These are phyloP conservation scores for Lates calcarifer DNA, from an alignment of 2,113 vertebrate genomes.

Conservation along the genomic window DNA sequence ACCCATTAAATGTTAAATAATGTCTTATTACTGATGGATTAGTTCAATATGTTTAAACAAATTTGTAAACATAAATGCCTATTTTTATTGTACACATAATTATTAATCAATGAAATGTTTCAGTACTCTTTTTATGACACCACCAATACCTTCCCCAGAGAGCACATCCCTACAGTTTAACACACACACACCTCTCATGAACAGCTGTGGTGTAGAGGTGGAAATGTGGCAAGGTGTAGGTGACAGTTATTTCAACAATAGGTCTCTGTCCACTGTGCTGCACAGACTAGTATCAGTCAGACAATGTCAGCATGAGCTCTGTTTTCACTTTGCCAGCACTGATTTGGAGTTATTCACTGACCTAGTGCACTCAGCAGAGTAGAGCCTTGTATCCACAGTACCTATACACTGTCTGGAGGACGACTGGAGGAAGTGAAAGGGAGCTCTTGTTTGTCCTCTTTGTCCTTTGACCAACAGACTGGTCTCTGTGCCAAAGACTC, in stretches of 20 bases:
- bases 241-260: background rate
- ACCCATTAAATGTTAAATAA: too few species aligned
- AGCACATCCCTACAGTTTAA: slow-evolving; percentile 98
- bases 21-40: too few species aligned
- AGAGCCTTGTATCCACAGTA: slow-evolving; percentile 74
- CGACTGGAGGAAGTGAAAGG: slow-evolving; percentile 70
- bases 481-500: slow-evolving; percentile 68
- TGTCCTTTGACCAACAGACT: slow-evolving; percentile 62
- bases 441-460: slow-evolving; percentile 74
- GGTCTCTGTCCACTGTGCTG: slow-evolving; percentile 15
- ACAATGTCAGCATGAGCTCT: slow-evolving; percentile 37
- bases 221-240: background rate
- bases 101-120: too few species aligned
- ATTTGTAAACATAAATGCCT: too few species aligned
- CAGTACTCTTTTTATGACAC: too few species aligned
- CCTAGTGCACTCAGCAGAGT: slow-evolving; percentile 53
- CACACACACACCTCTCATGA: slow-evolving; percentile 12
- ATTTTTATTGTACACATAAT: too few species aligned
- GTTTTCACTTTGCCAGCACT: slow-evolving; percentile 39
- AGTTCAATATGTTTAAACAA: too few species aligned
- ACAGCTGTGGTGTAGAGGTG: background rate
- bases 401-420: slow-evolving; percentile 72
- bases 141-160: slow-evolving; percentile 98
- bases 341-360: slow-evolving; percentile 59
- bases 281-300: slow-evolving; percentile 5